Evolutionary conservation across 1,140 invertebrate species (phyloP), one percentile per base, ranked within the genome.

Genomic region (Telenomus remus): DNA sequence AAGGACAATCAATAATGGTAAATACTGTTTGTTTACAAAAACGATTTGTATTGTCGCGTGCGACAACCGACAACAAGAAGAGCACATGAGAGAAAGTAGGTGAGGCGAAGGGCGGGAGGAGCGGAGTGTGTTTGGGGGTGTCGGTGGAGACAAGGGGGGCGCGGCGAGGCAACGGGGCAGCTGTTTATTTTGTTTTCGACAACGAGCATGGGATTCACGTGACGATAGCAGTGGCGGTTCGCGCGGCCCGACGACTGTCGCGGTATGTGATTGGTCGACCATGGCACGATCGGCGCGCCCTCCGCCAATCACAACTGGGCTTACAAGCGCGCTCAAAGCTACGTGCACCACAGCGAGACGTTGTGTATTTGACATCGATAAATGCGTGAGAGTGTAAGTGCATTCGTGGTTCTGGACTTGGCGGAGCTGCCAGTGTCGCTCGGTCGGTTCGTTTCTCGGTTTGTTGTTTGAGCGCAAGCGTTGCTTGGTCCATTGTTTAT

Each of bases 131-230:
- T 10, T 53, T 57, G 9, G 42, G 4, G 34, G 34, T 42, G 19
- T 11, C 19, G 19, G 19, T 6, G 59, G 51, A n/a, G n/a, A n/a
- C n/a, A n/a, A n/a, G n/a, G 1, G 34, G 14, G 60, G 47, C 6
- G 50, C 70, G 74, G 64, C 56, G 68, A 69, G 69, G 54, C 57
- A 61, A 66, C 73, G 63, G 74, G 78, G 83, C 84, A 87, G 83
- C 84, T 86, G 85, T 87, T 87, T 86, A 83, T 86, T 87, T 86
- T 87, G 85, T 86, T 87, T 86, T 86, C 69, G 81, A 82, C 84
- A 81, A 86, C 85, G 84, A 86, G 81, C 85, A 71, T 71, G 68
- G 68, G 59, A 71, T 71, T 71, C 68, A 71, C 68, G 85, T 86
- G 85, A 85, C 81, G 68, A 56, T 51, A 46, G 13, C 11, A 46